phyloP scores from a whole-genome alignment of 2,797 vertebrate species.

The Parambassis ranga region DNA sequence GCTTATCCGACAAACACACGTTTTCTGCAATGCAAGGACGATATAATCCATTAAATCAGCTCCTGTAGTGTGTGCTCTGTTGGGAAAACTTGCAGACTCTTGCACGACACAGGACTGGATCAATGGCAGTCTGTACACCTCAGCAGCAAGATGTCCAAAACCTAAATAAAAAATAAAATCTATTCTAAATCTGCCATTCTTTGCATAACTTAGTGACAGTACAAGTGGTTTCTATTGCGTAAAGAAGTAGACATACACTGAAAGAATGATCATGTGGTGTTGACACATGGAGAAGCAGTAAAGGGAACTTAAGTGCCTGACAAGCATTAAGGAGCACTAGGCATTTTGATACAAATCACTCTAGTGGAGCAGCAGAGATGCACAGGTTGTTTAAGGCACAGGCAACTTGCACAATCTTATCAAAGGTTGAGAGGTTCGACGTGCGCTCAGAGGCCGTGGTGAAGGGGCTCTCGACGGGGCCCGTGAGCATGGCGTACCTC shows the following conservation, averaged over 20 bases:
- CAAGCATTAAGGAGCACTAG: slow-evolving; percentile 14
- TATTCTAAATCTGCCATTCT: not conserved
- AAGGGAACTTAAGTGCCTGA: slow-evolving; percentile 24
- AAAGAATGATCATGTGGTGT: not conserved
- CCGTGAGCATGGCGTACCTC: slow-evolving; percentile 78
- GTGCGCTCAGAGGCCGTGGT: slow-evolving; percentile 67
- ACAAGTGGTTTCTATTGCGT: slow-evolving; percentile 17
- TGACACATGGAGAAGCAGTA: slow-evolving; percentile 16
- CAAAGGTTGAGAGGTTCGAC: slow-evolving; percentile 78
- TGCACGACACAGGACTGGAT: not conserved
- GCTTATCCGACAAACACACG: too few species aligned
- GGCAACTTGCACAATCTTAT: slow-evolving; percentile 82
- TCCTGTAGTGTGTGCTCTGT: not conserved
- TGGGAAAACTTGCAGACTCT: not conserved
- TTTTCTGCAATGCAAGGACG: too few species aligned
- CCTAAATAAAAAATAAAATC: not conserved
- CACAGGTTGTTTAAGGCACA: slow-evolving; percentile 86
- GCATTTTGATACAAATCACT: slow-evolving; percentile 52
- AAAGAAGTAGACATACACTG: not conserved
- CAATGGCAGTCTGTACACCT: not conserved
- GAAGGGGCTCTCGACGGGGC: slow-evolving; percentile 79
- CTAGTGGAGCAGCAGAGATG: slow-evolving; percentile 79
- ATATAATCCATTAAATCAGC: not conserved
- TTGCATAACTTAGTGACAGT: slow-evolving; percentile 38
- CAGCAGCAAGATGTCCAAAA: not conserved